Conservation (phyloP, 2,113 vertebrate species). For the Smithornis capensis region DNA sequence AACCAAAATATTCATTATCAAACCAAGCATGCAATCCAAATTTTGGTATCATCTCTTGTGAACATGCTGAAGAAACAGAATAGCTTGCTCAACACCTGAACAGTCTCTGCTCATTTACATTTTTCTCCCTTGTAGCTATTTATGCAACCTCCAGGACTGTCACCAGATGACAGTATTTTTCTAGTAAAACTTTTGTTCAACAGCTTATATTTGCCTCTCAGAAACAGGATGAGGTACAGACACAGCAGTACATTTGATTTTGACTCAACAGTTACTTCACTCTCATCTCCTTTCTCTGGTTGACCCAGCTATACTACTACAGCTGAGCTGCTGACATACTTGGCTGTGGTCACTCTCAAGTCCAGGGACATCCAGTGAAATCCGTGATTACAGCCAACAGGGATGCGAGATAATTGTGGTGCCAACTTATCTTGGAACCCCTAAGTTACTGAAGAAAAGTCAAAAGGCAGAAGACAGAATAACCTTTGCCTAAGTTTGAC, state of each 20-base stretch:
- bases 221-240: neutral
- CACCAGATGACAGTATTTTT: neutral
- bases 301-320: neutral
- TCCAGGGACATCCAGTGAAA: neutral
- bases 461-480: neutral
- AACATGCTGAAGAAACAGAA: neutral
- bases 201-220: neutral
- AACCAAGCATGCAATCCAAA: neutral
- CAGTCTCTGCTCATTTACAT: neutral
- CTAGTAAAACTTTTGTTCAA: neutral
- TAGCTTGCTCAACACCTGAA: neutral
- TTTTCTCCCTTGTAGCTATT: neutral
- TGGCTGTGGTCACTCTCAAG: neutral
- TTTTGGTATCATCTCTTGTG: neutral
- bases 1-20: neutral
- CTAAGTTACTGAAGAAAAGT: neutral
- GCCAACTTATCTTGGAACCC: neutral
- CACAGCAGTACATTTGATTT: neutral
- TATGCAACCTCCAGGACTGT: neutral
- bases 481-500: neutral
- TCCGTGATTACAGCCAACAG: neutral
- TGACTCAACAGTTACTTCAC: neutral
- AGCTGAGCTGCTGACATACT: neutral
- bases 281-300: neutral
- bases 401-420: neutral